These are phyloP conservation scores for Rambutsinella grinnellia DNA, from an alignment of 2,888 invertebrate genomes.

Conservation along the genomic window DNA sequence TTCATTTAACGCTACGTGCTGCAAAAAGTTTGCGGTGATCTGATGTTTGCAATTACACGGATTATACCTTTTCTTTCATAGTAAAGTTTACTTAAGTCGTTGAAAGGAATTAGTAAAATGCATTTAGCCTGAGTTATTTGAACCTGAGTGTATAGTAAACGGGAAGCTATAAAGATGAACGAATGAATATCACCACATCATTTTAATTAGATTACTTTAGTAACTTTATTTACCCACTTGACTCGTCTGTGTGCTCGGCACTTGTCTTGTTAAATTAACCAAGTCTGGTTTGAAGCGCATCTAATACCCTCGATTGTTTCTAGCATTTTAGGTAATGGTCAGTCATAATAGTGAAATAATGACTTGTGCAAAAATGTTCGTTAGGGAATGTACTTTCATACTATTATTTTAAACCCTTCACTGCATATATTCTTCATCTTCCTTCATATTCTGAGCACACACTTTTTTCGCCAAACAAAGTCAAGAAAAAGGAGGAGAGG, in stretches of 20 bases:
- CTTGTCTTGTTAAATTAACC: constrained; percentile 36
- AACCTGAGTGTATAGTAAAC: background rate
- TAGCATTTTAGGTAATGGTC: constrained; percentile 36
- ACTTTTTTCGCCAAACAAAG: constrained; percentile 24
- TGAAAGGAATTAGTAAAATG: background rate
- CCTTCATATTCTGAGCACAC: constrained; percentile 1
- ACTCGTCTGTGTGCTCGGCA: constrained; percentile 12
- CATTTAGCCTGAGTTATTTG: too few relatives aligned
- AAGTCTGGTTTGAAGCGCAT: background rate
- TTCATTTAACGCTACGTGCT: background rate
- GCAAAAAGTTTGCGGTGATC: background rate
- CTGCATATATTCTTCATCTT: background rate
- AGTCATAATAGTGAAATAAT: constrained; percentile 13
- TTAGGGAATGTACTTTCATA: too few relatives aligned
- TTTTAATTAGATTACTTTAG: constrained; percentile 45
- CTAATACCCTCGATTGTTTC: background rate
- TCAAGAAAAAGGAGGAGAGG: constrained; percentile 10
- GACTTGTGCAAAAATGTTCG: background rate
- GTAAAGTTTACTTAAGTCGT: background rate
- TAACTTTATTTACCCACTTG: constrained; percentile 19
- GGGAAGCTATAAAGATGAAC: constrained; percentile 33
- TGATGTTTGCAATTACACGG: background rate
- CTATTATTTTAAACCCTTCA: too few relatives aligned
- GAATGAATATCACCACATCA: constrained; percentile 23
- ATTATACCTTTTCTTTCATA: background rate